Percentiles rank a stretch among this genome's conserved stretches.
Evolutionary conservation across 2,797 vertebrate species (phyloP).

Genomic region (Cyprinodon diabolis): DNA sequence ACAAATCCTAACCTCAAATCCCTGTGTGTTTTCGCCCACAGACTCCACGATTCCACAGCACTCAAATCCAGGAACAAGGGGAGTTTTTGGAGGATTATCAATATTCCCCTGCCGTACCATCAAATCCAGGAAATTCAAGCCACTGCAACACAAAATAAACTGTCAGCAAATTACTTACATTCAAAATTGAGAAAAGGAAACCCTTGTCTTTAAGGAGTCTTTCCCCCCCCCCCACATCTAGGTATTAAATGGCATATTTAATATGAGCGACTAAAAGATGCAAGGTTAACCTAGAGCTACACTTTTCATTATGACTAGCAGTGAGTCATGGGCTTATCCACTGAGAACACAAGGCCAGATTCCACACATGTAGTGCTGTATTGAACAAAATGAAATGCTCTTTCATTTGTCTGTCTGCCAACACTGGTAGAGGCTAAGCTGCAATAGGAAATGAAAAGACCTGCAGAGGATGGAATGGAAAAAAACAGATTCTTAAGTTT

Average conservation of each 20-base stretch:
- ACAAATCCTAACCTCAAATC: slow-evolving; percentile 89
- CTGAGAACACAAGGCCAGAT: slow-evolving; percentile 36
- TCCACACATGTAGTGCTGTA: slow-evolving; percentile 21
- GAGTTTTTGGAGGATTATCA: slow-evolving; percentile 95
- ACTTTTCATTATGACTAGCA: slow-evolving; percentile 31
- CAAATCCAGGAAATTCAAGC: slow-evolving; percentile 97
- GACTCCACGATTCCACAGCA: slow-evolving; percentile 97
- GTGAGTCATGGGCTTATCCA: slow-evolving; percentile 40
- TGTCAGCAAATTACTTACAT: slow-evolving; percentile 11
- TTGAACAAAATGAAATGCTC: slow-evolving; percentile 7
- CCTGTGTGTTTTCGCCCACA: slow-evolving; percentile 89
- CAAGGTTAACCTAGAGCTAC: slow-evolving; percentile 9
- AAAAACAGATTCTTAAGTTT: not conserved
- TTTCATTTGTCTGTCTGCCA: slow-evolving; percentile 30
- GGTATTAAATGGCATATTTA: slow-evolving; percentile 23
- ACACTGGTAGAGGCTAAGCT: slow-evolving; percentile 1
- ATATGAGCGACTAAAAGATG: slow-evolving; percentile 9
- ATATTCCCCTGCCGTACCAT: slow-evolving; percentile 99
- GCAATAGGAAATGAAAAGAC: not conserved
- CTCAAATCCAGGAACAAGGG: slow-evolving; percentile 95
- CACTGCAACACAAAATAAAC: slow-evolving; percentile 80
- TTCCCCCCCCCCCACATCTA: slow-evolving; percentile 2
- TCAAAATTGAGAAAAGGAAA: not conserved
- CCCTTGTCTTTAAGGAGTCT: slow-evolving; percentile 5
- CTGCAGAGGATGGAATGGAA: not conserved